These are phyloP conservation scores for Eucidaris tribuloides DNA, from an alignment of 35 echinoderm and acorn worm genomes.

Conservation along the genomic window DNA sequence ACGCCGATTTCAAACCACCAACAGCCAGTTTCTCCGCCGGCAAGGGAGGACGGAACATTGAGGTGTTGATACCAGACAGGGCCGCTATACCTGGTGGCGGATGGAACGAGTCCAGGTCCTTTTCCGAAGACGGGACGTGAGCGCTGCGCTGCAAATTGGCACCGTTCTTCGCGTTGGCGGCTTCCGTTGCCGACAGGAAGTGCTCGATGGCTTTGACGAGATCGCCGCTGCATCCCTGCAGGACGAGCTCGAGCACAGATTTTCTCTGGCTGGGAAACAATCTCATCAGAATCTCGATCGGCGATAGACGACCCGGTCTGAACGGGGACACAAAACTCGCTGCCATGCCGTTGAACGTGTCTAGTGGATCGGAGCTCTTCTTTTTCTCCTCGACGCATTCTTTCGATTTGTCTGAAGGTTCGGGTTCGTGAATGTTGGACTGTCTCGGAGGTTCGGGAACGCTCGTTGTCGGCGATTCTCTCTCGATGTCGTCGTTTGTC, in stretches of 20 bases:
- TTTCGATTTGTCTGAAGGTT: conserved; percentile 43
- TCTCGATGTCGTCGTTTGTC: conserved; percentile 61
- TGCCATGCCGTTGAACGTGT: conserved; percentile 75
- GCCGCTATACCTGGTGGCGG: conserved; percentile 7
- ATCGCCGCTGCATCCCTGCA: conserved; percentile 96
- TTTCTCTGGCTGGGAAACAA: conserved; percentile 87
- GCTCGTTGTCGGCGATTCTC: conserved; percentile 73
- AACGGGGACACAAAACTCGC: conserved; percentile 89
- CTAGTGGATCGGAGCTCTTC: conserved; percentile 33
- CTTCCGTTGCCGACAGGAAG: conserved; percentile 81
- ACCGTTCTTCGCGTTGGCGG: neutral
- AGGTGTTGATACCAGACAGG: conserved; percentile 7
- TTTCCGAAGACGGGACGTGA: conserved; percentile 2
- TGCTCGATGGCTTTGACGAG: conserved; percentile 98
- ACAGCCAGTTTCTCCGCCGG: conserved; percentile 44
- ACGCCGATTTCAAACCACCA: conserved; percentile 89
- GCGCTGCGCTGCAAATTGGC: neutral
- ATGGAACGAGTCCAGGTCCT: conserved; percentile 5
- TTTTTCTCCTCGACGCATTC: conserved; percentile 18
- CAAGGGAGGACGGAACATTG: conserved; percentile 26
- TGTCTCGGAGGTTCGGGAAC: conserved; percentile 41
- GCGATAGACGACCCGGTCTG: conserved; percentile 81
- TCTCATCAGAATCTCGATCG: conserved; percentile 87
- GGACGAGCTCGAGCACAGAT: conserved; percentile 85
- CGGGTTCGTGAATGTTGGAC: neutral